Base-by-base conservation (phyloP, 1,140 invertebrate species). In the Dinoponera quadriceps region DNA sequence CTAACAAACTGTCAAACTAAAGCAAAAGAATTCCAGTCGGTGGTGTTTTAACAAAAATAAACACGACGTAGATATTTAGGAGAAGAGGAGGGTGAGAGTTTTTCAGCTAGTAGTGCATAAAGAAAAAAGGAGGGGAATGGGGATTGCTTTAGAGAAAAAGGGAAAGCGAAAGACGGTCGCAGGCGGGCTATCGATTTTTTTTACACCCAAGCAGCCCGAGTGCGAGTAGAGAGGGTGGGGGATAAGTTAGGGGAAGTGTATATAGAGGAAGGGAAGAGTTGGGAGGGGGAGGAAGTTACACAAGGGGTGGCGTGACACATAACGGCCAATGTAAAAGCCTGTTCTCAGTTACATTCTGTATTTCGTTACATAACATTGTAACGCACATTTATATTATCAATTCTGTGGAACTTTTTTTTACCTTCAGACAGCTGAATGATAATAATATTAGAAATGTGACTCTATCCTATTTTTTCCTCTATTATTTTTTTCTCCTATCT, bases 131-230 rank as follows among this genome's bases (percentile, higher is more conserved):
- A 51, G 25, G 13, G n/a, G 16, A 29, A 57, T 16, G 16, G 27
- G 51, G 33, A n/a, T n/a, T 55, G 49, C n/a, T 69, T 20, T 68
- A 44, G 57, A 83, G 71, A 63, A 74, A 75, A 68, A 75, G 60
- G 80, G 73, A 80, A 54, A 84, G 66, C 72, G 44, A 55, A 62
- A 78, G 59, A 59, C 38, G 9, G 66, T 78, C 62, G 66, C 69
- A 44, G 51, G 83, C 48, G 44, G 59, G 49, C 65, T 80, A 71
- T 80, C 65, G 75, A 80, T 80, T 80, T 69, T 78, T 80, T 80
- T 80, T 80, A 77, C 20, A 75, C 5, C 74, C 60, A 69, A 78
- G 51, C 75, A 57, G 63, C 29, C 65, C 54, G 69, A 57, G 65
- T 80, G 65, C 51, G 63, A 80, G 57, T 80, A 78, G 54, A 75